Evolutionary conservation across 2,888 invertebrate genomes (phyloP), one percentile per base, ranked within the genome.

Genomic region (Polietes domitor): DNA sequence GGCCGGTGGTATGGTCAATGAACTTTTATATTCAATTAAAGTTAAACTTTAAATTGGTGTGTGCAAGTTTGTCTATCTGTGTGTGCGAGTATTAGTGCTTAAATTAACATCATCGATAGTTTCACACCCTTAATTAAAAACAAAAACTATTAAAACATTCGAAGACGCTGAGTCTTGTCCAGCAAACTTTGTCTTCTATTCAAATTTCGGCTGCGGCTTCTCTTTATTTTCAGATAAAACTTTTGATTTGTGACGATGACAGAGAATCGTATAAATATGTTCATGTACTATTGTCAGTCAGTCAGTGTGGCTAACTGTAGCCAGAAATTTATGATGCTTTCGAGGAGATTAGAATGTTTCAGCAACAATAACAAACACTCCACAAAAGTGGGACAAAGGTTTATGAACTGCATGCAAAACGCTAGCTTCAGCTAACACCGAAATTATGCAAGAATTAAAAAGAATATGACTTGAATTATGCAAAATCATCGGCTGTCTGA

Each of bases 371-470:
- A n/a, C n/a, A 32, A 32, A 43, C 37, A 9, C 37, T 9, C 4
- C 12, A 32, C 32, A 37, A 37, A 58, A 50, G 26, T 73, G n/a
- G 77, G 47, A 41, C 41, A 68, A 50, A 82, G 82, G 74, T 82
- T n/a, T 58, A 55, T 32, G 74, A 74, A 61, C 78, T 53, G 7
- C 21, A 37, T 58, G 3, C 43, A 32, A 3, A 43, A 61, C 77
- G 26, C 53, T 9, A 7, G 10, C 9, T 47, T 6, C 47, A 1
- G 15, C n/a, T n/a, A 2, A 47, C 12, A n/a, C 61, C 0, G 65
- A 71, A 65, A 61, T 74, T 77, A 68, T 47, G 71, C 74, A 77
- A 77, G n/a, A 68, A 68, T 32, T 80, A 24, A 0, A 41, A n/a
- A 32, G 15, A 58, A 26, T 28, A 61, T 12, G 15, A 21, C 1